phyloP scores from a whole-genome alignment of 92 coral and sea anemone genomes.

The Epizoanthus scotinus region DNA sequence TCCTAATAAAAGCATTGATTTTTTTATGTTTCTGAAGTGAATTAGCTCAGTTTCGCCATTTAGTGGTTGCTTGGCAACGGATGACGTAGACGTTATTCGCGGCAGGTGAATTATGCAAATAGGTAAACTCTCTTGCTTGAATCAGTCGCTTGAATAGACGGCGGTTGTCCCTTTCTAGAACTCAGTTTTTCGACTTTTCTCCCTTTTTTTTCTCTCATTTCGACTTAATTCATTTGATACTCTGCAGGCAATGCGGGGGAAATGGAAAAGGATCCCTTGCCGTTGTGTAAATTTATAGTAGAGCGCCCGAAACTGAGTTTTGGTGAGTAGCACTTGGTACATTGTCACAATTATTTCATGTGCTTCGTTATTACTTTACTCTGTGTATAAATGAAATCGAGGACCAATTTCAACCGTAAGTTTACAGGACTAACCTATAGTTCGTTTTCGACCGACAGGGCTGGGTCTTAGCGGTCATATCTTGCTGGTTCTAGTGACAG shows the following conservation, averaged over 20 bases:
- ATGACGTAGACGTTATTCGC: background rate
- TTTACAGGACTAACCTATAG: background rate
- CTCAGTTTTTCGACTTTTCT: background rate
- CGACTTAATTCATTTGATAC: background rate
- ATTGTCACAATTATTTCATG: background rate
- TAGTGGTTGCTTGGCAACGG: slow-evolving; percentile 24
- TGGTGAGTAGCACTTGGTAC: slow-evolving; percentile 53
- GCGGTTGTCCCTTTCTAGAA: background rate
- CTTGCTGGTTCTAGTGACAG: slow-evolving; percentile 69
- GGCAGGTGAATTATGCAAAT: slow-evolving; percentile 43
- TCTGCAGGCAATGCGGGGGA: background rate
- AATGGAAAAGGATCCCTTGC: slow-evolving; percentile 33
- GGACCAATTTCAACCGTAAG: background rate
- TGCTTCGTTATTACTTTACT: background rate
- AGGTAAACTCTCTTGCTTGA: background rate
- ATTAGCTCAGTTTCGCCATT: background rate
- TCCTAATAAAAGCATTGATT: too few species aligned
- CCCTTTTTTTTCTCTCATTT: background rate
- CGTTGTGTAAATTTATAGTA: slow-evolving; percentile 62
- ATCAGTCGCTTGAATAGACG: background rate
- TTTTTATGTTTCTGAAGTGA: background rate
- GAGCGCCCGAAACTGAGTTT: slow-evolving; percentile 64
- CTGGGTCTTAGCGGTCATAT: slow-evolving; percentile 76
- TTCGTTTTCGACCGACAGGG: slow-evolving; percentile 52
- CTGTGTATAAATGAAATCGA: background rate